Base-by-base conservation (phyloP, 2,797 vertebrate genomes). In the Crenuchus spilurus region DNA sequence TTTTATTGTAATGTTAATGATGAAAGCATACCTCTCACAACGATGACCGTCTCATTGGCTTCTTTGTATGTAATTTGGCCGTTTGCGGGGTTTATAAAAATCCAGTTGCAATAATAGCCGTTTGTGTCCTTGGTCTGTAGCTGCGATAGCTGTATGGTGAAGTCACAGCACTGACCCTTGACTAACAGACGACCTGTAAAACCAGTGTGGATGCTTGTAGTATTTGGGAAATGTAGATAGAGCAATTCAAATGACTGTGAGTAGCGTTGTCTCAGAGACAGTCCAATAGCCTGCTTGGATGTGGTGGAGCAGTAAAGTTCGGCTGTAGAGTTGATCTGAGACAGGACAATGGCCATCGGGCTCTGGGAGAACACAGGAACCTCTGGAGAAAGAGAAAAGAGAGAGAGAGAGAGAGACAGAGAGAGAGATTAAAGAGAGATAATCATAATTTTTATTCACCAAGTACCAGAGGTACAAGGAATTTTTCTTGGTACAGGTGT, bases 51-150 rank as follows among this genome's bases (percentile, higher is more conserved):
- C 60, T 62, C 60, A 13, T 28, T 42, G 60, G 60, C 60, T 14
- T 42, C 22, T 7, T 8, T 28, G 60, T 42, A 41, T 11, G 0
- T 42, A 22, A 22, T 14, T 9, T 42, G 1, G 7, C 5, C 0
- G 4, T 2, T 13, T 39, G 18, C 1, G 4, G 4, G 6, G 10
- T 18, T 18, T 5, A 6, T 6, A 20, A 37, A 3, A 13, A 37
- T 6, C 90, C 88, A 91, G 1, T 0, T 30, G 70, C 90, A 92
- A 80, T 72, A 82, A 41, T 91, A 92, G 35, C 83, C 31, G 58
- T 90, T 74, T 0, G 87, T 90, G 81, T 92, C 90, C 0, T 73
- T 16, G 37, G 30, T 0, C 1, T 3, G 8, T 57, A 91, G 78
- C 67, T 37, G 37, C 44, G 83, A 84, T 42, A 91, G 65, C 4